phyloP scores from a whole-genome alignment of 2,888 invertebrate genomes.

The Xanthorhoe spadicearia region DNA sequence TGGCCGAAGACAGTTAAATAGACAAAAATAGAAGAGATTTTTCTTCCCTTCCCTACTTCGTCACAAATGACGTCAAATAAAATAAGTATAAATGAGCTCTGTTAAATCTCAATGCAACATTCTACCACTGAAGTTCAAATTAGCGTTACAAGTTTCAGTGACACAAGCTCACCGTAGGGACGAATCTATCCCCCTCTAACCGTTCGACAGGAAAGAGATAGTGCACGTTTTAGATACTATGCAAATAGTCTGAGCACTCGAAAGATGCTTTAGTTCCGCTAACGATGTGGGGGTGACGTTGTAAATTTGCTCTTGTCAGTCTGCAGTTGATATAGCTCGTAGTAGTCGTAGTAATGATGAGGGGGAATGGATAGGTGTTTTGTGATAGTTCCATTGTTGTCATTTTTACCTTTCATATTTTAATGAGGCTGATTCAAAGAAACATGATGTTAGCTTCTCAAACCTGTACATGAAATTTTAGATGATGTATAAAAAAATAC shows the following conservation, averaged over 20 bases:
- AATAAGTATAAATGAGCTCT: neutral
- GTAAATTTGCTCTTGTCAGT: slow-evolving; percentile 46
- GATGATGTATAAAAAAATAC: too few species aligned
- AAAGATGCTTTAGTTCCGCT: slow-evolving; percentile 58
- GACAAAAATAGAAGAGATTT: too few species aligned
- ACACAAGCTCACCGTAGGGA: slow-evolving; percentile 15
- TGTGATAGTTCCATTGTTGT: slow-evolving; percentile 15
- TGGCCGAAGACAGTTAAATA: neutral
- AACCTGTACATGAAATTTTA: neutral
- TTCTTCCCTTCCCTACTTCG: too few species aligned
- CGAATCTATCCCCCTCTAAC: slow-evolving; percentile 26
- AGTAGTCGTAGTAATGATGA: slow-evolving; percentile 31
- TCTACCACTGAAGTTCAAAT: neutral
- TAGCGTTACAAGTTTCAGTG: slow-evolving; percentile 4
- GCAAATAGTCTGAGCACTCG: slow-evolving; percentile 58
- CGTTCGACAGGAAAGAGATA: slow-evolving; percentile 29
- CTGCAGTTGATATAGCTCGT: slow-evolving; percentile 33
- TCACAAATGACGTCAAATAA: neutral
- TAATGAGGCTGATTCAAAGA: neutral
- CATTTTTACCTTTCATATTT: slow-evolving; percentile 18
- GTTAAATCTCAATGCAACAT: neutral
- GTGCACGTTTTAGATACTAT: slow-evolving; percentile 45
- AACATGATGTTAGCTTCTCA: neutral
- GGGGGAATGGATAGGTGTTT: slow-evolving; percentile 23
- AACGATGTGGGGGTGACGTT: slow-evolving; percentile 60